Percentiles rank a stretch among this genome's conserved stretches.
These are phyloP conservation scores for Zaprionus gabonicus DNA, from an alignment of 1,140 invertebrate species.

Conservation along the genomic window DNA sequence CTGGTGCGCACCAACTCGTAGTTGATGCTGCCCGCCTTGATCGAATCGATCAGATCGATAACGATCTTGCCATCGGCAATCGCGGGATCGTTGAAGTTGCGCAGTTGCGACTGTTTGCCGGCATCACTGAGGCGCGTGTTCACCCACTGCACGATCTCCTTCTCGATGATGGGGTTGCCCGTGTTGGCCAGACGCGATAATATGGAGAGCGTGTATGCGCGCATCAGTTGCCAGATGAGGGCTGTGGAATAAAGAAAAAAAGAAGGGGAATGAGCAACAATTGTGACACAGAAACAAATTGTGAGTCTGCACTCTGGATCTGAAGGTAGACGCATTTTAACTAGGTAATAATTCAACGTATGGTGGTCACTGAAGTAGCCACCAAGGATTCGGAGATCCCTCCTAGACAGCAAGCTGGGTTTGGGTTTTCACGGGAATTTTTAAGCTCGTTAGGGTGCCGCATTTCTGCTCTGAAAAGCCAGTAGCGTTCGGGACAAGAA, in stretches of 20 bases:
- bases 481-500: too few relatives aligned
- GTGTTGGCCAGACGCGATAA: constrained; percentile 95
- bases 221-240: constrained; percentile 99
- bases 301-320: too few relatives aligned
- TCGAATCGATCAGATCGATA: constrained; percentile 97
- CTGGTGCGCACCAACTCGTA: constrained; percentile 94
- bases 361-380: background rate
- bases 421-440: too few relatives aligned
- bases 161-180: constrained; percentile 95
- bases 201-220: constrained; percentile 98
- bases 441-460: too few relatives aligned
- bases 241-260: constrained; percentile 86
- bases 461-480: too few relatives aligned
- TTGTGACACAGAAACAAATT: background rate
- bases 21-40: constrained; percentile 97
- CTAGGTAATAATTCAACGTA: too few relatives aligned
- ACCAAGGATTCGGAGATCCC: too few relatives aligned
- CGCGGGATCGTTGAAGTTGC: constrained; percentile 94
- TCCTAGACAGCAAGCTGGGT: too few relatives aligned
- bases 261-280: background rate
- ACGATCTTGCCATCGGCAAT: constrained; percentile 95
- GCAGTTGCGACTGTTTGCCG: constrained; percentile 92
- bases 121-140: constrained; percentile 94
- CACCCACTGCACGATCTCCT: constrained; percentile 98
- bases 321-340: too few relatives aligned